A percentile compares a stretch with the other conserved stretches of the same genome.
Evolutionary conservation across 1,140 invertebrate genomes (phyloP).

Genomic region (Belonocnema kinseyi): DNA sequence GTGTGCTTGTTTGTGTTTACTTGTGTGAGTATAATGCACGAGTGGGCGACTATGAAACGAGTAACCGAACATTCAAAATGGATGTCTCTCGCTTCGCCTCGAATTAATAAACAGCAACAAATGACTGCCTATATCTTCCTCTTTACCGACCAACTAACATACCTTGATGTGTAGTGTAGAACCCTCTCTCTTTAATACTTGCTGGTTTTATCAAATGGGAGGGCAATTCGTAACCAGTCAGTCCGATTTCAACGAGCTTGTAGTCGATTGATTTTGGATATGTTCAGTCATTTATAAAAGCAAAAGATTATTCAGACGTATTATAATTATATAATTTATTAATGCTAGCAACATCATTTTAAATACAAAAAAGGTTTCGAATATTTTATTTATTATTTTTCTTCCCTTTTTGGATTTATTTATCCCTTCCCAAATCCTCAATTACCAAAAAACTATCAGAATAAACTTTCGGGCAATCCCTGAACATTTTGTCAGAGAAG

Average conservation of each 20-base stretch:
- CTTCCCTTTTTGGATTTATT: too few species aligned
- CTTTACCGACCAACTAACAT: conserved; percentile 55
- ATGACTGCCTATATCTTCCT: conserved; percentile 70
- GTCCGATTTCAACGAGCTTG: conserved; percentile 53
- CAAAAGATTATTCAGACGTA: too few species aligned
- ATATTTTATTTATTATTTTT: too few species aligned
- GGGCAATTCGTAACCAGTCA: conserved; percentile 63
- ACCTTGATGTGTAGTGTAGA: conserved; percentile 37
- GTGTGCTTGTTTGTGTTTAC: conserved; percentile 31
- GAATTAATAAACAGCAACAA: conserved; percentile 75
- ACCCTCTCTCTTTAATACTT: conserved; percentile 49
- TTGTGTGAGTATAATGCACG: conserved; percentile 52
- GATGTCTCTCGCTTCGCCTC: conserved; percentile 69
- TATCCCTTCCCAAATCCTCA: too few species aligned
- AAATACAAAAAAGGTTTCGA: too few species aligned
- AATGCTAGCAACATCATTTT: too few species aligned
- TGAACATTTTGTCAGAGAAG: too few species aligned
- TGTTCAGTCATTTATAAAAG: background rate
- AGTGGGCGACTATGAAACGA: conserved; percentile 68
- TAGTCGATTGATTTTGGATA: conserved; percentile 15
- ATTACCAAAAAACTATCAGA: too few species aligned
- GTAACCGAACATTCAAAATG: conserved; percentile 67
- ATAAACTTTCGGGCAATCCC: too few species aligned
- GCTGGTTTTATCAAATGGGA: conserved; percentile 67
- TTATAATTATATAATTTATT: too few species aligned